These are phyloP conservation scores for Leptocoma aspasia DNA, from an alignment of 2,113 vertebrate genomes.

Conservation along the genomic window DNA sequence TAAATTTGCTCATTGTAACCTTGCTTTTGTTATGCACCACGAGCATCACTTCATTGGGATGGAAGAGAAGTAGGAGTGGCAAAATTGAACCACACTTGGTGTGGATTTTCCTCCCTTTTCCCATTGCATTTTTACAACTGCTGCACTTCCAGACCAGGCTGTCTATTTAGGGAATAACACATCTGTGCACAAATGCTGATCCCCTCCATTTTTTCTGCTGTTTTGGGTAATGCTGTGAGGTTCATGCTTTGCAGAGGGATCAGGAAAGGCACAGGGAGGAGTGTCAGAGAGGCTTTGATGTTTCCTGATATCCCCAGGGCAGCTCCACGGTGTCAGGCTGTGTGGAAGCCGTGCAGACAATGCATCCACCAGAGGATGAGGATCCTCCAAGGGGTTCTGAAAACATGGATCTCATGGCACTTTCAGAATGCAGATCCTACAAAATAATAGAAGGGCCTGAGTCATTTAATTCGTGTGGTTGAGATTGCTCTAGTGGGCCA, in stretches of 20 bases:
- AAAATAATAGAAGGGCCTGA: not conserved
- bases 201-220: not conserved
- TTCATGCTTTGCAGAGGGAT: not conserved
- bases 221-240: not conserved
- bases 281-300: not conserved
- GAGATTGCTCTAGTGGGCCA: not conserved
- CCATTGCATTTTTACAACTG: not conserved
- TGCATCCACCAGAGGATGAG: not conserved
- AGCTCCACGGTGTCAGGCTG: accelerated
- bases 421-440: not conserved
- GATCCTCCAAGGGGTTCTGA: not conserved
- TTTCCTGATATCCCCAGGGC: not conserved
- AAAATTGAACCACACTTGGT: accelerated
- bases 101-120: not conserved
- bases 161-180: not conserved
- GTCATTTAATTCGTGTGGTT: not conserved
- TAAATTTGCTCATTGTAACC: not conserved
- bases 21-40: not conserved
- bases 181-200: not conserved
- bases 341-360: accelerated
- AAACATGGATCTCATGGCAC: not conserved
- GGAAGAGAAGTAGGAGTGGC: not conserved
- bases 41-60: not conserved
- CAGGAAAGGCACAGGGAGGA: not conserved
- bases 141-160: not conserved